phyloP scores from a whole-genome alignment of 2,797 vertebrate genomes.

The Decapterus maruadsi region DNA sequence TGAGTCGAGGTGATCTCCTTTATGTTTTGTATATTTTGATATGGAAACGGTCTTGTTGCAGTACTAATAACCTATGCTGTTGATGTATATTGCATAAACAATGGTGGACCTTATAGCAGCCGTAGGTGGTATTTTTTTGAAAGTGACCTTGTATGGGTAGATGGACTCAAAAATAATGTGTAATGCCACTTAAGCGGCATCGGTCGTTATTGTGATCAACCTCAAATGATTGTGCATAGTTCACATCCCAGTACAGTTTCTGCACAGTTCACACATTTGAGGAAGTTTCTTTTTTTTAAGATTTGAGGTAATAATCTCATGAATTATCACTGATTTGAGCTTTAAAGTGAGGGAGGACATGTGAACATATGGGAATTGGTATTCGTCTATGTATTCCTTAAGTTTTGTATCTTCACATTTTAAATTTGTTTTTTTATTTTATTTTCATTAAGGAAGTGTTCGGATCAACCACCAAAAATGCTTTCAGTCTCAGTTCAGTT shows the following conservation, averaged over 20 bases:
- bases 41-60: conserved; percentile 75
- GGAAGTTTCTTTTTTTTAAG: background rate
- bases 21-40: conserved; percentile 80
- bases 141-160: conserved; percentile 75
- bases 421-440: background rate
- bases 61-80: conserved; percentile 71
- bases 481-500: conserved; percentile 20
- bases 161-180: conserved; percentile 40
- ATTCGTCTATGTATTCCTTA: conserved; percentile 17
- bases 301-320: conserved; percentile 8
- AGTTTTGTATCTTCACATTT: conserved; percentile 11
- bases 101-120: conserved; percentile 75
- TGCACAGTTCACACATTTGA: conserved; percentile 9
- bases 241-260: conserved; percentile 41
- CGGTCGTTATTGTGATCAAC: conserved; percentile 38
- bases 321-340: conserved; percentile 24
- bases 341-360: conserved; percentile 13
- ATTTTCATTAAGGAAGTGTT: conserved; percentile 28
- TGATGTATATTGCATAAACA: conserved; percentile 69
- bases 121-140: conserved; percentile 61
- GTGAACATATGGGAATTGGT: conserved; percentile 27
- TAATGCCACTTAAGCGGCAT: conserved; percentile 36
- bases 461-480: conserved; percentile 23
- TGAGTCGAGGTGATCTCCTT: conserved; percentile 48
- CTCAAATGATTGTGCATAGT: conserved; percentile 40